Percentiles rank a stretch among this genome's conserved stretches.
phyloP scores from a whole-genome alignment of 2,113 vertebrate species.

The Poecilia latipinna region DNA sequence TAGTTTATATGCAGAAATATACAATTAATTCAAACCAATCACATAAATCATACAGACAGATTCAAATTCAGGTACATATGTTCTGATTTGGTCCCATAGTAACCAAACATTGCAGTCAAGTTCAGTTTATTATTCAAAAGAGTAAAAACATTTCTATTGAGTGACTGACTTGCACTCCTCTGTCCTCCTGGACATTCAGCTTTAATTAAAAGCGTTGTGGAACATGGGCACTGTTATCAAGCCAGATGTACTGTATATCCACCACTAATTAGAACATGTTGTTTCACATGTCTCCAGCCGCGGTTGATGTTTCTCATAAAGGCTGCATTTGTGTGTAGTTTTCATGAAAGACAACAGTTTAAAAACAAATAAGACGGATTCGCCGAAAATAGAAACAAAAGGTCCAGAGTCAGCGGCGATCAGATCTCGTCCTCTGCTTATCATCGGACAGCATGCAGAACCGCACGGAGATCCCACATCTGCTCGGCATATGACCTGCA shows the following conservation, averaged over 20 bases:
- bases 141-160: too few species aligned
- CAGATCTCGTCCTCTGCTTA: conserved; percentile 58
- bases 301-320: not conserved
- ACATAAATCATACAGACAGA: too few species aligned
- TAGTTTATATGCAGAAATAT: too few species aligned
- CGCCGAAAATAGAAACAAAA: conserved; percentile 56
- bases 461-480: conserved; percentile 73
- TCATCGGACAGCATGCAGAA: conserved; percentile 61
- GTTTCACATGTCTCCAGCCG: conserved; percentile 4
- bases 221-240: not conserved
- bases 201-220: not conserved
- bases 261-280: not conserved
- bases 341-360: conserved; percentile 31
- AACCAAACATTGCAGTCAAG: too few species aligned
- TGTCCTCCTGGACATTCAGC: too few species aligned
- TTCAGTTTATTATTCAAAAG: too few species aligned
- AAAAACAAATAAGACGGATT: conserved; percentile 56
- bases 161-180: too few species aligned
- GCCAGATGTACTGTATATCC: not conserved
- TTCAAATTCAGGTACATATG: too few species aligned
- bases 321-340: conserved; percentile 28
- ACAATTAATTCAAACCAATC: too few species aligned
- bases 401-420: conserved; percentile 43
- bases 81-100: too few species aligned
- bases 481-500: conserved; percentile 67